These are phyloP conservation scores for Rhyzopertha dominica DNA, from an alignment of 1,140 invertebrate genomes.

Conservation along the genomic window DNA sequence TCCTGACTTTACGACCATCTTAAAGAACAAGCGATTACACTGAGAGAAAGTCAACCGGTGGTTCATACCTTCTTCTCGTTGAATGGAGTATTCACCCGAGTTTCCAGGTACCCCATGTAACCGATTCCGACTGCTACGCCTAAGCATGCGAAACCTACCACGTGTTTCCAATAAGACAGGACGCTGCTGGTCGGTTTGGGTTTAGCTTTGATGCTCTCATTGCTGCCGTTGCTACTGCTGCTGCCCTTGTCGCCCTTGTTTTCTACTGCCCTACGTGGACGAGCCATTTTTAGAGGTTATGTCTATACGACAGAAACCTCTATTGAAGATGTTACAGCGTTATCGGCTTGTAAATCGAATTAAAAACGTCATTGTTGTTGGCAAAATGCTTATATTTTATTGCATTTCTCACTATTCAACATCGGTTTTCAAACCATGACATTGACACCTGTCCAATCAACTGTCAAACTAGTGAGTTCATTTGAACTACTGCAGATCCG, in stretches of 20 bases:
- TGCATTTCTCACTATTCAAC: no score
- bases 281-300: slow-evolving; percentile 21
- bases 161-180: slow-evolving; percentile 50
- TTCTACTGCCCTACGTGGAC: slow-evolving; percentile 15
- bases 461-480: no score
- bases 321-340: no score
- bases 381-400: no score
- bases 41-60: slow-evolving; percentile 4
- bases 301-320: no score
- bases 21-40: slow-evolving; percentile 29
- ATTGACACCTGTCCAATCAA: no score
- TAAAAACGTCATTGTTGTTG: no score
- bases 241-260: slow-evolving; percentile 33
- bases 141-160: slow-evolving; percentile 51
- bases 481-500: no score
- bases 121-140: slow-evolving; percentile 66
- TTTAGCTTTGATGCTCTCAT: slow-evolving; percentile 37
- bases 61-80: slow-evolving; percentile 63
- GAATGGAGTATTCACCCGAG: slow-evolving; percentile 81
- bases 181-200: slow-evolving; percentile 30
- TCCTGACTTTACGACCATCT: slow-evolving; percentile 65
- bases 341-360: no score
- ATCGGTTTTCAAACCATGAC: no score
- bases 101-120: slow-evolving; percentile 78
- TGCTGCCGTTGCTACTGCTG: slow-evolving; percentile 47